These are phyloP conservation scores for Papilio glaucus DNA, from an alignment of 1,140 invertebrate genomes.

Conservation along the genomic window DNA sequence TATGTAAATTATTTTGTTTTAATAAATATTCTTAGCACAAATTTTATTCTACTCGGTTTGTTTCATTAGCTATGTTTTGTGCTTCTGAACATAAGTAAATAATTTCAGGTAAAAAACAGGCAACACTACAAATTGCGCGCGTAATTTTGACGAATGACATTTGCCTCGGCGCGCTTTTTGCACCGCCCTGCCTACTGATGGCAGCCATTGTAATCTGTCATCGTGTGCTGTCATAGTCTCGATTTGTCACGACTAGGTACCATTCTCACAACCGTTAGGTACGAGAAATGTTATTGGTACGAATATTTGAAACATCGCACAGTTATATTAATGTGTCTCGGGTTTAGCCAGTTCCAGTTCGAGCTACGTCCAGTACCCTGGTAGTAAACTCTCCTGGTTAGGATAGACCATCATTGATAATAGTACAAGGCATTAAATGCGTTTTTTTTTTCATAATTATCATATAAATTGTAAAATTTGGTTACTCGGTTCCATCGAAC, in stretches of 20 bases:
- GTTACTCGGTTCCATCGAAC: too few relatives aligned
- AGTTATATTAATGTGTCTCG: background rate
- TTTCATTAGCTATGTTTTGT: too few relatives aligned
- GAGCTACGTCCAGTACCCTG: too few relatives aligned
- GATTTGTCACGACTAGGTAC: slow-evolving; percentile 40
- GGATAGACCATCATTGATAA: too few relatives aligned
- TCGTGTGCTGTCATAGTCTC: slow-evolving; percentile 32
- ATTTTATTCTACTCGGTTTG: too few relatives aligned
- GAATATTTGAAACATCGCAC: slow-evolving; percentile 21
- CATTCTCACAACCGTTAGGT: slow-evolving; percentile 36
- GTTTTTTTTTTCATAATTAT: too few relatives aligned
- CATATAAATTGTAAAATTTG: too few relatives aligned
- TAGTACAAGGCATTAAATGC: too few relatives aligned
- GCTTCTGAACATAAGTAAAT: background rate
- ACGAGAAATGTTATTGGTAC: slow-evolving; percentile 23
- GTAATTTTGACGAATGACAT: slow-evolving; percentile 36
- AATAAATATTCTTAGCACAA: too few relatives aligned
- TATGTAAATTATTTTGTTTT: too few relatives aligned
- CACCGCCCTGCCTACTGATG: slow-evolving; percentile 16
- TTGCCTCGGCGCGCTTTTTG: slow-evolving; percentile 26
- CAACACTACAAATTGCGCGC: slow-evolving; percentile 16
- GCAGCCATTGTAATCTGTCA: slow-evolving; percentile 42
- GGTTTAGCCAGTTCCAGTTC: too few relatives aligned
- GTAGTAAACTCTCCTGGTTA: too few relatives aligned
- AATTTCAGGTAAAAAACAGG: background rate